Conservation (phyloP, 2,888 invertebrate species). For the Synergus umbraculus region DNA sequence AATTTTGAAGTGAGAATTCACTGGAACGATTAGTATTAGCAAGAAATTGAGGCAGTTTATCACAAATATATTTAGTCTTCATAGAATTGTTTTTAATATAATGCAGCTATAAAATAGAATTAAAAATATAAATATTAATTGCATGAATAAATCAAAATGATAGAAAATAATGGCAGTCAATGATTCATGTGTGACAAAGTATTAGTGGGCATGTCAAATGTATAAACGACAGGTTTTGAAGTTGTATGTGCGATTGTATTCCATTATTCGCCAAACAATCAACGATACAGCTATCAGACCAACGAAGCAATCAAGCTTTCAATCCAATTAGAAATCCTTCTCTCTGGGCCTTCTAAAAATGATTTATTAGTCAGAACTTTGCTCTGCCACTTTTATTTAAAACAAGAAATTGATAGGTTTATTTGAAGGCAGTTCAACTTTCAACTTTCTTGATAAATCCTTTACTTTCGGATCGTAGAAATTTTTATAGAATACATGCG, state of each 20-base stretch:
- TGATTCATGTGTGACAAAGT: constrained; percentile 7
- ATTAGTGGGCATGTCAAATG: constrained; percentile 3
- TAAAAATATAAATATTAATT: background rate
- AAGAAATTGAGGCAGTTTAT: background rate
- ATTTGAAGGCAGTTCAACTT: constrained; percentile 46
- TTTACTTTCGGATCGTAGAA: constrained; percentile 26
- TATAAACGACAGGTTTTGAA: constrained; percentile 4
- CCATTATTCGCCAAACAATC: constrained; percentile 11
- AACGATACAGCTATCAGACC: constrained; percentile 59
- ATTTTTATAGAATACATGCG: background rate
- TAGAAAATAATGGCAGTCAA: background rate
- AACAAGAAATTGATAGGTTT: constrained; percentile 45
- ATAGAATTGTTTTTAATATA: background rate
- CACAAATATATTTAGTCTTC: background rate
- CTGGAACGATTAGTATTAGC: background rate
- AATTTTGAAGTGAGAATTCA: background rate
- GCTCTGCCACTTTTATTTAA: background rate
- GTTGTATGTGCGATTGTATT: constrained; percentile 22
- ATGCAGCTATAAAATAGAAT: background rate
- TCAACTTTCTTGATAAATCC: constrained; percentile 5
- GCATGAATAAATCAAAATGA: constrained; percentile 5
- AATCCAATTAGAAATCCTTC: constrained; percentile 48
- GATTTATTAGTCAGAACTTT: constrained; percentile 47
- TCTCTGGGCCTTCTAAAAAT: constrained; percentile 39
- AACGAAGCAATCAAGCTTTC: constrained; percentile 69